Percentiles rank a stretch among this genome's conserved stretches.
Evolutionary conservation across 2,888 invertebrate genomes (phyloP).

Genomic region (Eucriotettix oculatus): DNA sequence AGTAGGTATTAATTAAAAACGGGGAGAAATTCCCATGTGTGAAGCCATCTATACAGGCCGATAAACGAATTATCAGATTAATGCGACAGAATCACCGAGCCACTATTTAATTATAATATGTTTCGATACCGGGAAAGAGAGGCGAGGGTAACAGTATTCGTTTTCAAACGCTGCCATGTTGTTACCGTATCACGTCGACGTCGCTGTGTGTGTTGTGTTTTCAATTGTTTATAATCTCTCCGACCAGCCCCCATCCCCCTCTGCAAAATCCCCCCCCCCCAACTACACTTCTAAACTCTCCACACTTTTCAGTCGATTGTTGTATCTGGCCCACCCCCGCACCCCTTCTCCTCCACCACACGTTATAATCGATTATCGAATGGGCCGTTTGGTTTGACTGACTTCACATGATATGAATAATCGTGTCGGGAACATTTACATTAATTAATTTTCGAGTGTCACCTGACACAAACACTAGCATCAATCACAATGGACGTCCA

Average conservation of each 20-base stretch:
- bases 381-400: constrained; percentile 7
- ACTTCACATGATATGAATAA: constrained; percentile 6
- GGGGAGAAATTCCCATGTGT: not conserved
- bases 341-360: not conserved
- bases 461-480: constrained; percentile 9
- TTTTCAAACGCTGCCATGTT: too few species aligned
- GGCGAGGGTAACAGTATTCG: too few species aligned
- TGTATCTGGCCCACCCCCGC: not conserved
- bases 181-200: too few species aligned
- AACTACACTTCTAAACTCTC: too few species aligned
- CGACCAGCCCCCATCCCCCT: too few species aligned
- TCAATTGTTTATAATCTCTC: not conserved
- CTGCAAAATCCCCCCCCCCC: too few species aligned
- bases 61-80: not conserved
- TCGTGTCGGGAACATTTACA: constrained; percentile 10
- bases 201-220: not conserved
- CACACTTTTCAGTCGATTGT: not conserved
- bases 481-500: constrained; percentile 10
- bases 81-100: not conserved
- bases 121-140: not conserved
- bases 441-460: constrained; percentile 12
- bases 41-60: not conserved
- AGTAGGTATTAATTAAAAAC: not conserved
- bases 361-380: constrained; percentile 6
- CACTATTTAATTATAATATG: not conserved